Conservation (phyloP, 2,888 invertebrate species). For the Congeria kusceri region DNA sequence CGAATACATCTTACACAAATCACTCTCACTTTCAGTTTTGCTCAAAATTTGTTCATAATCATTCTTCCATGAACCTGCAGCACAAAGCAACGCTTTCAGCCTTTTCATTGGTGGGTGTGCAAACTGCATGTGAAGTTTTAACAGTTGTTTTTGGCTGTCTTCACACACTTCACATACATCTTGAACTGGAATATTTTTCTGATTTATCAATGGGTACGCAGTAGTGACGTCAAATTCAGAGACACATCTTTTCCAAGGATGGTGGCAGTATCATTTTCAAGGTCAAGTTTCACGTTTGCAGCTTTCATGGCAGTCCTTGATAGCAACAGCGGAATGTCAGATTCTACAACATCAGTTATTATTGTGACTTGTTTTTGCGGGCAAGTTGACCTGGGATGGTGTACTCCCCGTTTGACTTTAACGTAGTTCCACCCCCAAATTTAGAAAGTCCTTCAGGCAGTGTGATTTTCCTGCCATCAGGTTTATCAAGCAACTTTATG, state of each 20-base stretch:
- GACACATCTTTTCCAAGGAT: conserved; percentile 32
- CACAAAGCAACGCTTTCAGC: conserved; percentile 29
- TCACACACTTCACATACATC: conserved; percentile 40
- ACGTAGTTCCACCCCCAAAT: conserved; percentile 27
- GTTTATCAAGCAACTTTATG: conserved; percentile 16
- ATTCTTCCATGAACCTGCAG: conserved; percentile 46
- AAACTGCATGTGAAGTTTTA: conserved; percentile 61
- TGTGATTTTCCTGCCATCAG: conserved; percentile 13
- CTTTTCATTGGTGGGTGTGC: conserved; percentile 49
- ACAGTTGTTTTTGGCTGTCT: conserved; percentile 7
- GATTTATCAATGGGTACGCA: conserved; percentile 30
- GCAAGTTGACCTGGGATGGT: conserved; percentile 21
- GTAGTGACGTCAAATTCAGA: conserved; percentile 30
- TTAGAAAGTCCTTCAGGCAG: no score
- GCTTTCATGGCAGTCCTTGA: conserved; percentile 15
- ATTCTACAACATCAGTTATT: conserved; percentile 45
- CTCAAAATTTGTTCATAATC: conserved; percentile 27
- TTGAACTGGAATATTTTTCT: conserved; percentile 29
- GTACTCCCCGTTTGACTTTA: conserved; percentile 13
- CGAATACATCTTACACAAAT: conserved; percentile 42
- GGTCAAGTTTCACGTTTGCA: conserved; percentile 23
- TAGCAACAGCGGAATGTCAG: conserved; percentile 35
- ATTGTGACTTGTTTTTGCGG: conserved; percentile 37
- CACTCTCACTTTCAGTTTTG: conserved; percentile 35
- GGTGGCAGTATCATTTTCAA: conserved; percentile 50